Evolutionary conservation across 2,797 vertebrate species (phyloP).

Genomic region (Gymnocypris eckloni): DNA sequence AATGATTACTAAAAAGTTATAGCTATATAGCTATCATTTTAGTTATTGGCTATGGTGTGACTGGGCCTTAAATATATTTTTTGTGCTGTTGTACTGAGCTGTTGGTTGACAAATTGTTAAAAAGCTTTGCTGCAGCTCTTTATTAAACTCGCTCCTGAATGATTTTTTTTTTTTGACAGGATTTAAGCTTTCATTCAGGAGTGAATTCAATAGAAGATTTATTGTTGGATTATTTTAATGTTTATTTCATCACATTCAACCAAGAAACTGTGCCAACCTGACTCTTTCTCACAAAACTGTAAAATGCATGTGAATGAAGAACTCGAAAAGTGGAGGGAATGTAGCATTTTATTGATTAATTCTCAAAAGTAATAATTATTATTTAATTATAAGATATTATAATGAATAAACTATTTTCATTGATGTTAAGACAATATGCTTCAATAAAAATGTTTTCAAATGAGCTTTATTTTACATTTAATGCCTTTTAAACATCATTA

Average conservation of each 20-base stretch:
- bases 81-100: background rate
- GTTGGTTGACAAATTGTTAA: too few species aligned
- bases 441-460: background rate
- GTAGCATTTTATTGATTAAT: background rate
- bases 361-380: background rate
- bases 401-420: background rate
- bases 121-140: background rate
- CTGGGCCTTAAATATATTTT: background rate
- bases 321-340: background rate
- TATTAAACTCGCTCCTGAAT: background rate
- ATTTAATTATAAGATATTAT: too few species aligned
- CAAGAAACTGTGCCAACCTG: background rate
- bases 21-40: background rate
- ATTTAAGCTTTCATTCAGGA: background rate
- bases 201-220: background rate
- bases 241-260: background rate
- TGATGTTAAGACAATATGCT: background rate
- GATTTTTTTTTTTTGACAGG: slow-evolving; percentile 1
- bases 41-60: background rate
- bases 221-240: background rate
- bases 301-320: background rate
- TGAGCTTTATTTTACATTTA: background rate
- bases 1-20: too few species aligned
- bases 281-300: background rate
- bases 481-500: background rate